A percentile compares a stretch with the other conserved stretches of the same genome.
These are phyloP conservation scores for Syngnathus floridae DNA, from an alignment of 2,113 vertebrate genomes.

Conservation along the genomic window DNA sequence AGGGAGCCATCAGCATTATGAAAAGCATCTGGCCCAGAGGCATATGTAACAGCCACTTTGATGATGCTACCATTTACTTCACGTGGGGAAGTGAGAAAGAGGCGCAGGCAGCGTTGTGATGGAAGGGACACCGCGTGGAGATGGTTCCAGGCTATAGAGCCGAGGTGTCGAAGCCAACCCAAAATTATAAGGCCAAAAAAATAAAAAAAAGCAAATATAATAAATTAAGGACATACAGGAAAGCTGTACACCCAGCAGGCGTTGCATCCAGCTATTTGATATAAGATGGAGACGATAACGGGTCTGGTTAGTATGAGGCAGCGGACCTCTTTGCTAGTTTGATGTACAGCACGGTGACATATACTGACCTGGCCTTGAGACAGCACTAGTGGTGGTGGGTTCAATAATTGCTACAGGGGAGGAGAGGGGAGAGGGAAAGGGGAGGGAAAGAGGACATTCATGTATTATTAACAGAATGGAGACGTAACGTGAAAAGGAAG, in stretches of 20 bases:
- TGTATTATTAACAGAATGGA: slow-evolving; percentile 88
- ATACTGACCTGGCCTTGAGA: slow-evolving; percentile 99
- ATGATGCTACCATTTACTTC: slow-evolving; percentile 60
- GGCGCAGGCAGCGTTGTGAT: slow-evolving; percentile 39
- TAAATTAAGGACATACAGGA: slow-evolving; percentile 44
- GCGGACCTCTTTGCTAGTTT: slow-evolving; percentile 74
- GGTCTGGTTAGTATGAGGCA: slow-evolving; percentile 60
- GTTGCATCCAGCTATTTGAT: slow-evolving; percentile 63
- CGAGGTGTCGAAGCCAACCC: slow-evolving; percentile 44
- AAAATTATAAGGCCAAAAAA: slow-evolving; percentile 31
- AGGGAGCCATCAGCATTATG: slow-evolving; percentile 59
- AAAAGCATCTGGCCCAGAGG: slow-evolving; percentile 57
- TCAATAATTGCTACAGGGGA: slow-evolving; percentile 97
- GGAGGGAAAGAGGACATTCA: slow-evolving; percentile 86
- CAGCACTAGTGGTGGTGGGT: slow-evolving; percentile 94
- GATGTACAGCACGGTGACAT: slow-evolving; percentile 79
- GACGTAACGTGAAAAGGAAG: slow-evolving; percentile 57
- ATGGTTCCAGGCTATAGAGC: slow-evolving; percentile 58
- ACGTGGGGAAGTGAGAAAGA: slow-evolving; percentile 30
- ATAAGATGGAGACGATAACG: slow-evolving; percentile 47
- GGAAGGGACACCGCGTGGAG: slow-evolving; percentile 30
- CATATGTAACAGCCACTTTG: slow-evolving; percentile 64
- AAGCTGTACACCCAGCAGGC: slow-evolving; percentile 72
- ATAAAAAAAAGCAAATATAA: slow-evolving; percentile 27
- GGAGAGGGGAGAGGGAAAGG: slow-evolving; percentile 65